A percentile compares a stretch with the other conserved stretches of the same genome.
Evolutionary conservation across 2,888 invertebrate species (phyloP).

Genomic region (Meteorus cinctellus): DNA sequence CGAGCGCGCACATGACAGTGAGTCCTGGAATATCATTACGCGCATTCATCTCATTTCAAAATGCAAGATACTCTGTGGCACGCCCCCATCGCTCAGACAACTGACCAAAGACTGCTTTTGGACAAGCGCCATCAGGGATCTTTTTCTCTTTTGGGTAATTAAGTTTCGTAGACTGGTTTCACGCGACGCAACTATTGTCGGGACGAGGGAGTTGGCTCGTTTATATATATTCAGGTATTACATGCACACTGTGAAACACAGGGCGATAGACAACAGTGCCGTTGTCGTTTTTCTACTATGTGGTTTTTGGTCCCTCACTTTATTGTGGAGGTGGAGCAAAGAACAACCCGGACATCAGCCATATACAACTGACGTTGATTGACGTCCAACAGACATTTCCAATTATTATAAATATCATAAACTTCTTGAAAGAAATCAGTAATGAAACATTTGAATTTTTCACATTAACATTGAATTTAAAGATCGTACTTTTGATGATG

Average conservation of each 20-base stretch:
- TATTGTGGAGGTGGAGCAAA: slow-evolving; percentile 52
- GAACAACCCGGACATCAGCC: slow-evolving; percentile 45
- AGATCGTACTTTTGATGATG: slow-evolving; percentile 10
- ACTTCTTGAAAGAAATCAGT: slow-evolving; percentile 45
- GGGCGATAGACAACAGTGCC: slow-evolving; percentile 53
- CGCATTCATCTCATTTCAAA: slow-evolving; percentile 39
- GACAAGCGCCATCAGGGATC: slow-evolving; percentile 41
- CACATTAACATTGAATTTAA: slow-evolving; percentile 14
- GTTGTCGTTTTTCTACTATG: slow-evolving; percentile 55
- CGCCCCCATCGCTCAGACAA: slow-evolving; percentile 42
- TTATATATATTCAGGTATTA: slow-evolving; percentile 36
- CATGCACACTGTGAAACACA: slow-evolving; percentile 32
- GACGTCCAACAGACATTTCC: slow-evolving; percentile 68
- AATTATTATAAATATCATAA: slow-evolving; percentile 69
- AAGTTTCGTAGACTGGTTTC: slow-evolving; percentile 56
- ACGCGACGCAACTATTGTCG: slow-evolving; percentile 55
- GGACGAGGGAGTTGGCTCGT: slow-evolving; percentile 16
- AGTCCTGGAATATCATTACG: slow-evolving; percentile 36
- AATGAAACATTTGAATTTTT: slow-evolving; percentile 3
- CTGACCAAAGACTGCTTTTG: slow-evolving; percentile 23
- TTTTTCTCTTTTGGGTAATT: slow-evolving; percentile 55
- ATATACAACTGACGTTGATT: slow-evolving; percentile 64
- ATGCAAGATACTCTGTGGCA: slow-evolving; percentile 46
- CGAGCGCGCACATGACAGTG: neutral
- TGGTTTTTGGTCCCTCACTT: slow-evolving; percentile 40